Conservation (phyloP, 2,888 invertebrate genomes). For the Pteria penguin region DNA sequence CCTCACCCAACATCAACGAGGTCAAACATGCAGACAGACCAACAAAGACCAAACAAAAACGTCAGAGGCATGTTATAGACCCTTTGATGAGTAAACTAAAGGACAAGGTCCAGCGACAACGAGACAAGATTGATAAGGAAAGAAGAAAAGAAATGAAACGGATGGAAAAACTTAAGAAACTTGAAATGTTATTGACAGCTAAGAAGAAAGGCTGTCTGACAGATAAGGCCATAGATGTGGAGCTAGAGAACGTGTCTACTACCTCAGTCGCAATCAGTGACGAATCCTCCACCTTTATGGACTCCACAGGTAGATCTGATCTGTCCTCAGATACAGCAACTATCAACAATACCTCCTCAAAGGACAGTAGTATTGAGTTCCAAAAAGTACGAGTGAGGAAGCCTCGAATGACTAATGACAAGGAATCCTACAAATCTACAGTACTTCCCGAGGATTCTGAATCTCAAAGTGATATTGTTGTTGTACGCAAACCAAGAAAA, state of each 20-base stretch:
- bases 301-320: constrained; percentile 37
- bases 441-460: constrained; percentile 34
- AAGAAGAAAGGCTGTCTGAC: constrained; percentile 65
- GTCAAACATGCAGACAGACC: constrained; percentile 36
- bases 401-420: constrained; percentile 3
- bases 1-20: constrained; percentile 38
- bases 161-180: constrained; percentile 70
- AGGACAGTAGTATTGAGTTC: constrained; percentile 67
- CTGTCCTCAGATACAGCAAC: constrained; percentile 50
- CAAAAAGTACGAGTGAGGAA: constrained; percentile 35
- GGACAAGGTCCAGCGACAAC: constrained; percentile 72
- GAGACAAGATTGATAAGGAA: constrained; percentile 71
- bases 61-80: constrained; percentile 67
- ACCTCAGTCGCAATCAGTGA: constrained; percentile 60
- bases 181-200: constrained; percentile 68
- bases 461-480: constrained; percentile 31
- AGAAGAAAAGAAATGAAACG: constrained; percentile 66
- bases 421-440: constrained; percentile 20
- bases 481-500: constrained; percentile 40
- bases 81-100: constrained; percentile 74
- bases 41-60: constrained; percentile 39
- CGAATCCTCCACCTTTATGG: constrained; percentile 52
- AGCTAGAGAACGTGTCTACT: constrained; percentile 66
- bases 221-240: constrained; percentile 62
- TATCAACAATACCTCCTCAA: constrained; percentile 66